Evolutionary conservation across 2,888 invertebrate genomes (phyloP).

Genomic region (Mythimna loreyi): DNA sequence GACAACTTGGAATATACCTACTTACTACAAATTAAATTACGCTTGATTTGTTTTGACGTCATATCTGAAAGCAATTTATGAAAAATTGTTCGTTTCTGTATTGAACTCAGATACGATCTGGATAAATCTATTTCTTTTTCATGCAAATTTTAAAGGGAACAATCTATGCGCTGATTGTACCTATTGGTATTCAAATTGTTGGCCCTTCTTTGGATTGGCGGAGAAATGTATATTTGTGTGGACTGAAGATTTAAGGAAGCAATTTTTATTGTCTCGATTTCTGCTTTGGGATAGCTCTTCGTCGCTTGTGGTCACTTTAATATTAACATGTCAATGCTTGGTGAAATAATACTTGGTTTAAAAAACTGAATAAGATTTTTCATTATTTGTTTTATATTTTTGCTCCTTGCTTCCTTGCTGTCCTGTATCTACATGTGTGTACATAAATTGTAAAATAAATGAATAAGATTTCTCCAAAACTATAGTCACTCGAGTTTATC

Average conservation of each 20-base stretch:
- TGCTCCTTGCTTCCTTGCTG: too few species aligned
- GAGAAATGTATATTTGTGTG: conserved; percentile 6
- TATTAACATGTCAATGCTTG: background rate
- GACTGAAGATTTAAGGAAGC: conserved; percentile 3
- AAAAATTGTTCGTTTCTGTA: background rate
- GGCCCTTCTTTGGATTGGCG: conserved; percentile 11
- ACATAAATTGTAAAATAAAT: too few species aligned
- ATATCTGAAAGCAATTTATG: background rate
- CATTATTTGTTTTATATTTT: too few species aligned
- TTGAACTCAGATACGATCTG: background rate
- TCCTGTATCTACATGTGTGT: too few species aligned
- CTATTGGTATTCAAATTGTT: conserved; percentile 42
- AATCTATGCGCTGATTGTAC: conserved; percentile 26
- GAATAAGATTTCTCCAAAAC: background rate
- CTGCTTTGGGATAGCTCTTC: background rate
- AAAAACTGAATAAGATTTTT: conserved; percentile 3
- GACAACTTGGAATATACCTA: background rate
- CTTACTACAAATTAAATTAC: background rate
- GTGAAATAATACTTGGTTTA: background rate
- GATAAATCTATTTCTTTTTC: conserved; percentile 11
- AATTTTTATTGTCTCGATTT: background rate
- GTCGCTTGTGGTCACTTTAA: conserved; percentile 6
- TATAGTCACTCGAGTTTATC: too few species aligned
- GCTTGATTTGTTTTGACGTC: background rate
- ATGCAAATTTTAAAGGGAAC: conserved; percentile 29